Percentiles rank a stretch among this genome's conserved stretches.
Evolutionary conservation across 2,797 vertebrate species (phyloP).

Genomic region (Vireo griseus): DNA sequence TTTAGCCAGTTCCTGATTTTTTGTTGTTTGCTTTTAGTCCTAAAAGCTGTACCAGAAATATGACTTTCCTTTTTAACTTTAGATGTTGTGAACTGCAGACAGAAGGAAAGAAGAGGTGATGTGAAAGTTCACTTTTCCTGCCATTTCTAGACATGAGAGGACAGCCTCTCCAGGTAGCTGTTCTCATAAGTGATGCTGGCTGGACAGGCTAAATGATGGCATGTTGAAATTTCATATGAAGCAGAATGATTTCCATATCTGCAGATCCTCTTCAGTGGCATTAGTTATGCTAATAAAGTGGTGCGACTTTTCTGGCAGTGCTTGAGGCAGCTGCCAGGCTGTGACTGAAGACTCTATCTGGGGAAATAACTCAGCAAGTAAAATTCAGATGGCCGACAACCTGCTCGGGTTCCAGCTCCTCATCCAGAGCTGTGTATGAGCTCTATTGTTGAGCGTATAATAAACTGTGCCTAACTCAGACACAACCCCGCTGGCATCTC

Average conservation of each 20-base stretch:
- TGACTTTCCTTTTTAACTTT: background rate
- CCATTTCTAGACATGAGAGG: background rate
- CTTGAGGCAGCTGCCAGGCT: slow-evolving; percentile 46
- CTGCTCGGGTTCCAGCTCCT: slow-evolving; percentile 1
- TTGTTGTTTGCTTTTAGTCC: background rate
- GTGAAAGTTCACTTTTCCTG: background rate
- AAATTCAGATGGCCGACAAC: slow-evolving; percentile 43
- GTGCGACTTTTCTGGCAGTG: slow-evolving; percentile 20
- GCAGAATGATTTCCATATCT: slow-evolving; percentile 13
- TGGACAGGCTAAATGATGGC: background rate
- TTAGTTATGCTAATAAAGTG: slow-evolving; percentile 61
- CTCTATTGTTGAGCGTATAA: background rate
- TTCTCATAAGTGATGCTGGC: background rate
- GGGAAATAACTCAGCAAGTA: slow-evolving; percentile 61
- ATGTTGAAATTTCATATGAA: slow-evolving; percentile 32
- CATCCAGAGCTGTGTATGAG: background rate
- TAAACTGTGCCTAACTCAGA: background rate
- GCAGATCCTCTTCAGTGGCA: slow-evolving; percentile 6
- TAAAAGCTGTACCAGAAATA: background rate
- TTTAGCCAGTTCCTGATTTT: background rate
- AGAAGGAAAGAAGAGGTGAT: background rate
- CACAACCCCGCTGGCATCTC: background rate
- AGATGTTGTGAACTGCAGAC: background rate
- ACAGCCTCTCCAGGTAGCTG: background rate
- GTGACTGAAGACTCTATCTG: slow-evolving; percentile 40